A percentile compares a stretch with the other conserved stretches of the same genome.
Conservation (phyloP, 2,113 vertebrate genomes). For the Pterocles gutturalis region DNA sequence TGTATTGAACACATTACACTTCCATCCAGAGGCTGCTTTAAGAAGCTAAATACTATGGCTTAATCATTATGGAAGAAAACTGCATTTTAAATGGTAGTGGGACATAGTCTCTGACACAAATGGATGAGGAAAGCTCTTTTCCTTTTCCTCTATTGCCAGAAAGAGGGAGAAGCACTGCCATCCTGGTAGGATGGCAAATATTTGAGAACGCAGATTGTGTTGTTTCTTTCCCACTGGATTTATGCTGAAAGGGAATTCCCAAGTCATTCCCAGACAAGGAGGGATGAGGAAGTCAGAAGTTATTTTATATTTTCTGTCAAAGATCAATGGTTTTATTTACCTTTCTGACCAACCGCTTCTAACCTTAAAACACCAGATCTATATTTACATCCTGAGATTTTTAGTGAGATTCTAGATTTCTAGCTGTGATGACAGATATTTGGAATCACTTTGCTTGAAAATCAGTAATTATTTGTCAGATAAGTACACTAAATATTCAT, state of each 20-base stretch:
- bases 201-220: neutral
- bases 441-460: neutral
- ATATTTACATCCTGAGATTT: neutral
- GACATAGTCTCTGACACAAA: neutral
- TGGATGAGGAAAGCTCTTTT: neutral
- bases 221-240: neutral
- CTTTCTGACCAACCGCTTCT: neutral
- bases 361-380: neutral
- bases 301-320: neutral
- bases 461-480: neutral
- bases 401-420: neutral
- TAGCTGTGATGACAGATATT: neutral
- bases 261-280: neutral
- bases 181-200: neutral
- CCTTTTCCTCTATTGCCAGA: neutral
- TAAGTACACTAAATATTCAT: neutral
- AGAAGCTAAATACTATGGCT: neutral
- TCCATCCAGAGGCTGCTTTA: slow-evolving; percentile 49
- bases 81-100: neutral
- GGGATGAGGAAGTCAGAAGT: neutral
- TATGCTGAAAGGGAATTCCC: neutral
- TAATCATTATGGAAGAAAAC: slow-evolving; percentile 4
- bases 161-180: neutral
- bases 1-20: slow-evolving; percentile 63
- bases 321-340: neutral